Evolutionary conservation across 2,888 invertebrate genomes (phyloP), one percentile per base, ranked within the genome.

Genomic region (Protodeltote pygarga): DNA sequence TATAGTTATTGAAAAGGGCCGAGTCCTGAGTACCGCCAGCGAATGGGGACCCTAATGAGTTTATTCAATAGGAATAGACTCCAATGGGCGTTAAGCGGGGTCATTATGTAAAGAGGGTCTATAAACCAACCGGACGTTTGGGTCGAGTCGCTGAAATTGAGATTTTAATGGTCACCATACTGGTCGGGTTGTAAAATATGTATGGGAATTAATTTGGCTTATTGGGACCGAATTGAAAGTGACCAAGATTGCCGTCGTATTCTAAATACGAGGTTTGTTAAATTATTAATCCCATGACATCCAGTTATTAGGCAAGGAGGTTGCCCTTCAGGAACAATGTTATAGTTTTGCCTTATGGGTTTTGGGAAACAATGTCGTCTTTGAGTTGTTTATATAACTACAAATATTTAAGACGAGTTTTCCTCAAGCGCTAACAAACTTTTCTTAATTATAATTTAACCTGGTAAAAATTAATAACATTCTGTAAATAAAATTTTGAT

Each of bases 11-110:
- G 35, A 49, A 61, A 58, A 34, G 11, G 50, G 38, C 41, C 27
- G 37, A 49, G 52, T 67, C 52, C 47, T 15, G 21, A 16, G n/a
- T 16, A 51, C 35, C 21, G 32, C 28, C 33, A 41, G 3, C 53
- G 55, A 68, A 65, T 58, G 44, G 48, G 21, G 21, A 25, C 55
- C 49, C 51, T 65, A 67, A 67, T 67, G 68, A 60, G 63, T 53
- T 55, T 65, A 67, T 67, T 65, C 62, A 59, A 65, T 53, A 51
- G 60, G 49, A 65, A 65, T 59, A 65, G 59, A 59, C 51, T 55
- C 45, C 38, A 55, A 45, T 59, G 48, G 49, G 38, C 53, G 53
- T 41, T 59, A 62, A 65, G 46, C 48, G 65, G 15, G 39, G 63
- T 46, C 50, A 60, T 68, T 67, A 65, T 51, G 46, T 60, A 53